These are phyloP conservation scores for Acanthurus tractus DNA, from an alignment of 2,797 vertebrate species.

Conservation along the genomic window DNA sequence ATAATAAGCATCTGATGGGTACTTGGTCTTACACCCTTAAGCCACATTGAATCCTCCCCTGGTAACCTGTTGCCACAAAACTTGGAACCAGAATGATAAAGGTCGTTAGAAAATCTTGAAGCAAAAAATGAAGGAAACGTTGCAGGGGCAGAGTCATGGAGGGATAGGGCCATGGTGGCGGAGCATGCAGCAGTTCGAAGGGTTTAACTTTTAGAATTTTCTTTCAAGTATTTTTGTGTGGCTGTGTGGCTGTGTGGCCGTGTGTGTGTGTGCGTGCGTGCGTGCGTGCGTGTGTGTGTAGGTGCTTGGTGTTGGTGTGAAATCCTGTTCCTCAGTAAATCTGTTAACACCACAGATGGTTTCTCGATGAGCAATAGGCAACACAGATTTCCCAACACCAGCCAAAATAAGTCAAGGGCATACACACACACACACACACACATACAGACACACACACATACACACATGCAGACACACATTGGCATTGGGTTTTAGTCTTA, in stretches of 20 bases:
- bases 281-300: slow-evolving; percentile 20
- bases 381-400: slow-evolving; percentile 58
- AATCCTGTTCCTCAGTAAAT: slow-evolving; percentile 73
- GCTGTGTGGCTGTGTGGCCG: slow-evolving; percentile 3
- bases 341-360: slow-evolving; percentile 83
- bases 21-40: not conserved
- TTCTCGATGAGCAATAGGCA: slow-evolving; percentile 78
- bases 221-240: not conserved
- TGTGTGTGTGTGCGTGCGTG: slow-evolving; percentile 11
- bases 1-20: not conserved
- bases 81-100: not conserved
- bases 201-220: not conserved
- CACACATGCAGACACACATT: not conserved
- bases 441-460: not conserved
- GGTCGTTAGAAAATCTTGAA: not conserved
- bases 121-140: not conserved
- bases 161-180: not conserved
- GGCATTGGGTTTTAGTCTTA: not conserved
- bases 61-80: not conserved
- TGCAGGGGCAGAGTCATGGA: not conserved
- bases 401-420: slow-evolving; percentile 64
- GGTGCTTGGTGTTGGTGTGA: slow-evolving; percentile 9
- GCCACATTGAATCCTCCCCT: too few species aligned
- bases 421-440: slow-evolving; percentile 15
- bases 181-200: not conserved